Base-by-base conservation (phyloP, 2,113 vertebrate species). In the Salvator merianae region DNA sequence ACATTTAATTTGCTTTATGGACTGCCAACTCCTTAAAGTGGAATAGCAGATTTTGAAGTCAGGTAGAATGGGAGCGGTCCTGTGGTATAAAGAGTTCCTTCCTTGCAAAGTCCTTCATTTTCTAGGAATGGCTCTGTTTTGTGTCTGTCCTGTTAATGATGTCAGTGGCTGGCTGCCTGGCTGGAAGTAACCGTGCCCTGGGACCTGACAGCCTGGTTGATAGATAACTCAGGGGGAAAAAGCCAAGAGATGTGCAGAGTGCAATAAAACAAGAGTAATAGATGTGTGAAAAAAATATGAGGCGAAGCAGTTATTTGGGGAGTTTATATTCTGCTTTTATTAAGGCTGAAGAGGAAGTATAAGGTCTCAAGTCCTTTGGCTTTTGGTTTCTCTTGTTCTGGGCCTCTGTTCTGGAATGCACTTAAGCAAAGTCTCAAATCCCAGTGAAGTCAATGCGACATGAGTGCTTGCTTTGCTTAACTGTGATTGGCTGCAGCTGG, bases 401-500 rank as follows among this genome's bases (percentile, higher is more conserved):
- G 63, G 63, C 74, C 74, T 79, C 77, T 28, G 40, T 79, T 50
- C 77, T 47, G 77, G 77, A 79, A 79, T 79, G 77, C 77, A 68
- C 77, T 79, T 68, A 79, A 79, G 63, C 63, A 68, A 79, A 79
- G 30, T 68, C 77, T 68, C 77, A 79, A 79, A 79, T 68, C 77
- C 77, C 77, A 68, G 38, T n/a, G 77, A 79, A 68, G 77, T 43
- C 24, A 47, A 79, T 13, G 77, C 2, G 77, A 47, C 63, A 24
- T 50, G 36, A 47, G 38, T 12, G 8, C n/a, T 24, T 47, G 63
- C 40, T 50, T 24, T 79, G 63, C 77, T 66, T 8, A 79, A 68
- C 30, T 68, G 66, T 47, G 18, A 68, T 79, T 66, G 63, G 63
- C 38, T n/a, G 28, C 63, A 79, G 63, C 77, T 79, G 77, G 77